Evolutionary conservation across 2,888 invertebrate species (phyloP), one percentile per base, ranked within the genome.

Genomic region (Andrena trimmerana): DNA sequence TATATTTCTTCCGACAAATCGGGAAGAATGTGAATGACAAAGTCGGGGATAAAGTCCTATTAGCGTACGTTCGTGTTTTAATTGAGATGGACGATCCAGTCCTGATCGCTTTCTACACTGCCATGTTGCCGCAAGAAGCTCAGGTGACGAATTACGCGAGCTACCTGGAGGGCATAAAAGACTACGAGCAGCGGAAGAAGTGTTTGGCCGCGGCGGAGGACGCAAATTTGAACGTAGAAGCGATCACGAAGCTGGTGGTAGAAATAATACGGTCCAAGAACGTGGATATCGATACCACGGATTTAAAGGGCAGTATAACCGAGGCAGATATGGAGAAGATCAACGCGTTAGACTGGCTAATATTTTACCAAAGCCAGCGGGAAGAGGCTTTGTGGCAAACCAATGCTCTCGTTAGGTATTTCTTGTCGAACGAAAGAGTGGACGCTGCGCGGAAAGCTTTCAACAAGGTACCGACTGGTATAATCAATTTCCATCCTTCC

Each of bases 381-480:
- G 95, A 96, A 54, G 98, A 98, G 94, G 97, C 97, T 10, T 92
- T 99, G 29, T 96, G 96, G 95, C 97, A 99, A 92, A 96, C 97
- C n/a, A 99, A 99, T 95, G 96, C 97, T 20, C 95, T 99, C 92
- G 97, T 98, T 90, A 96, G 98, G 81, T 96, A 96, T 77, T 99
- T 98, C 93, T 95, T 99, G 81, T 97, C 97, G 1, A 95, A 97
- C 89, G 96, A 96, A 36, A 99, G 98, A 93, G 95, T 97, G 69
- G 97, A 97, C 91, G 98, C 98, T 78, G 98, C 98, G 29, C 95
- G 97, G 66, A 95, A 96, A 81, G 97, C 97, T 70, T 96, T 97
- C 88, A 95, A 95, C 82, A 97, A 97, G 92, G 95, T 95, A 82
- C 5, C 31, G 3, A 8, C 1, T 16, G 33, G 16, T 33, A 36